Conservation (phyloP, 2,113 vertebrate genomes). For the Octodon degus region DNA sequence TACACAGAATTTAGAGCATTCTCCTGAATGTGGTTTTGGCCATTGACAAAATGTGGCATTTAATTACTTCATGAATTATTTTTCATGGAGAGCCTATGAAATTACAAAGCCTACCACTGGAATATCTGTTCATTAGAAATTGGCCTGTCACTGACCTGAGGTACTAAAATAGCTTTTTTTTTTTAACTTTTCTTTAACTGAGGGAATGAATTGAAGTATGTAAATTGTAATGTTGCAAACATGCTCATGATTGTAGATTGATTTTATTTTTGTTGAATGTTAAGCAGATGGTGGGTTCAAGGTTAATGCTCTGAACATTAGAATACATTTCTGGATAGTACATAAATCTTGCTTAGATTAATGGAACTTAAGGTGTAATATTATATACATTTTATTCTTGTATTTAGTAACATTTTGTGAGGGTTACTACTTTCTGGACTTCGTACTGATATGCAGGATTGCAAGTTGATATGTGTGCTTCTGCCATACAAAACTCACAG, state of each 20-base stretch:
- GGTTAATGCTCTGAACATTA: neutral
- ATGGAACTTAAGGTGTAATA: neutral
- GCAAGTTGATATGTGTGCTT: rapidly evolving
- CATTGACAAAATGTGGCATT: neutral
- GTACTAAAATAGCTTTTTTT: neutral
- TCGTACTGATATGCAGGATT: neutral
- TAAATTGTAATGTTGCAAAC: constrained; percentile 9
- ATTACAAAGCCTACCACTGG: neutral
- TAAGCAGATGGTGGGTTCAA: neutral
- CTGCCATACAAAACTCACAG: neutral
- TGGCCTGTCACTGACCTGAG: neutral
- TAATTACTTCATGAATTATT: neutral
- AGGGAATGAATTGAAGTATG: neutral
- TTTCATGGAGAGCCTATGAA: neutral
- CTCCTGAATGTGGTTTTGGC: neutral
- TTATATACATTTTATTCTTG: neutral
- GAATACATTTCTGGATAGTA: neutral
- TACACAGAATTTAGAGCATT: neutral
- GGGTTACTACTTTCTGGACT: neutral
- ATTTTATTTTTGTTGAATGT: constrained; percentile 12
- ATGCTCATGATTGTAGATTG: neutral
- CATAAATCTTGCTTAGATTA: neutral
- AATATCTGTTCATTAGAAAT: neutral
- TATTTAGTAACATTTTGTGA: neutral
- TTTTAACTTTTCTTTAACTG: neutral